Evolutionary conservation across 2,888 invertebrate species (phyloP).

Genomic region (Drosophila paranaensis): DNA sequence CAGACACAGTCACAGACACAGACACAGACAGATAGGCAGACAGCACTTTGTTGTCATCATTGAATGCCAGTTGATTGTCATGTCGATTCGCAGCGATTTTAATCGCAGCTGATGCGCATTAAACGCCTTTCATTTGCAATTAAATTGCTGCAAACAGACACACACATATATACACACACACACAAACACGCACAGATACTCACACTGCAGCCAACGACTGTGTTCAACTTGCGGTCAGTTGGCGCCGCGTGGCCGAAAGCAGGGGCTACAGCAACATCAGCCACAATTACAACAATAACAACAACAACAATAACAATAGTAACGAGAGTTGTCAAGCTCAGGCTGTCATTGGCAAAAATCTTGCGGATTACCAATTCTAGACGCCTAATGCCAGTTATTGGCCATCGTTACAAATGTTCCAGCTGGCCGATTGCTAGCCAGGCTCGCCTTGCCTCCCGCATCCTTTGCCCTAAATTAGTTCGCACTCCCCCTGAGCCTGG

Average conservation of each 20-base stretch:
- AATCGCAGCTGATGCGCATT: constrained; percentile 69
- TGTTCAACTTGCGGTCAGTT: constrained; percentile 71
- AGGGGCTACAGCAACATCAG: constrained; percentile 17
- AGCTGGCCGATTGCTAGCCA: constrained; percentile 52
- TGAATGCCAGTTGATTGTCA: constrained; percentile 67
- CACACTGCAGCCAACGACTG: constrained; percentile 5
- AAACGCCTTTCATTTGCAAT: constrained; percentile 81
- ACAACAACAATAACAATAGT: not conserved
- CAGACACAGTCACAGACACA: constrained; percentile 4
- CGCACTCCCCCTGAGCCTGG: constrained; percentile 34
- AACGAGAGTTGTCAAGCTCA: constrained; percentile 53
- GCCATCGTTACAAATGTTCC: constrained; percentile 78
- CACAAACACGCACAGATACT: constrained; percentile 26
- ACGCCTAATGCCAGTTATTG: constrained; percentile 80
- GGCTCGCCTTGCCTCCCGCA: constrained; percentile 6
- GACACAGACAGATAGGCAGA: not conserved
- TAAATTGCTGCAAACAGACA: constrained; percentile 56
- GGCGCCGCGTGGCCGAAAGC: constrained; percentile 53
- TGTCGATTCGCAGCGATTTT: constrained; percentile 75
- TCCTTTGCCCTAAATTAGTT: constrained; percentile 64
- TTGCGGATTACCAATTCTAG: constrained; percentile 80
- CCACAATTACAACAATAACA: constrained; percentile 1
- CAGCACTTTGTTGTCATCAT: constrained; percentile 68
- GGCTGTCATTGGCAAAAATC: constrained; percentile 66
- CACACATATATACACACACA: constrained; percentile 15